phyloP scores from a whole-genome alignment of 2,113 vertebrate genomes.

The Microtus montanus region DNA sequence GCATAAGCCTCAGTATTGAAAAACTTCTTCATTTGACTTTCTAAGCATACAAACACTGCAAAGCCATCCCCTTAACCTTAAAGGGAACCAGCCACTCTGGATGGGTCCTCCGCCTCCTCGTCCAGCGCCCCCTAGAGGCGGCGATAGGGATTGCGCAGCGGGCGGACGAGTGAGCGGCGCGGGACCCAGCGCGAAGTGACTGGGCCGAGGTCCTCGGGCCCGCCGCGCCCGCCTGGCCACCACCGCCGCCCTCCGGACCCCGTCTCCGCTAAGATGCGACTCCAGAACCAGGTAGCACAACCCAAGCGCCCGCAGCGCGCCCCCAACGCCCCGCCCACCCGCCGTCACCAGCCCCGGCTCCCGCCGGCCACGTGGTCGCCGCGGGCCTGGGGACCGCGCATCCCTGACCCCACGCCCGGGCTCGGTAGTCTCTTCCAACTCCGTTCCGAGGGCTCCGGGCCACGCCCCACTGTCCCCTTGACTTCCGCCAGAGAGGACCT shows the following conservation, averaged over 20 bases:
- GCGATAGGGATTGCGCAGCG: background rate
- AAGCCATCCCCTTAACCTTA: background rate
- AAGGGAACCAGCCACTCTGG: background rate
- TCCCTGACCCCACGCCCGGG: background rate
- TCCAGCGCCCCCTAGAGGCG: slow-evolving; percentile 67
- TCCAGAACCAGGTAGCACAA: slow-evolving; percentile 70
- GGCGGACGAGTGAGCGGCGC: background rate
- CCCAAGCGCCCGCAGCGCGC: background rate
- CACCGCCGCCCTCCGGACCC: background rate
- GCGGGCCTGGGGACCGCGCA: background rate
- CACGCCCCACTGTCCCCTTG: background rate
- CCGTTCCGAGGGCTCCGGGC: background rate
- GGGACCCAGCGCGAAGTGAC: background rate
- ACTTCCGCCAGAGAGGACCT: background rate
- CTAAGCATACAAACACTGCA: background rate
- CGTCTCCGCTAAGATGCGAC: slow-evolving; percentile 60
- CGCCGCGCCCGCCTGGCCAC: background rate
- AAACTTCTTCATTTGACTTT: background rate
- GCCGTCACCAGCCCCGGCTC: background rate
- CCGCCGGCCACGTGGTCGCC: slow-evolving; percentile 23
- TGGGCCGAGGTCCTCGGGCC: background rate
- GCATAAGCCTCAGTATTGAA: background rate
- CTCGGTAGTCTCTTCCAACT: background rate
- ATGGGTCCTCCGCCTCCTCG: background rate
- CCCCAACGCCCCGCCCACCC: slow-evolving; percentile 60